phyloP scores from a whole-genome alignment of 2,888 invertebrate species.

The Tipula lateralis region DNA sequence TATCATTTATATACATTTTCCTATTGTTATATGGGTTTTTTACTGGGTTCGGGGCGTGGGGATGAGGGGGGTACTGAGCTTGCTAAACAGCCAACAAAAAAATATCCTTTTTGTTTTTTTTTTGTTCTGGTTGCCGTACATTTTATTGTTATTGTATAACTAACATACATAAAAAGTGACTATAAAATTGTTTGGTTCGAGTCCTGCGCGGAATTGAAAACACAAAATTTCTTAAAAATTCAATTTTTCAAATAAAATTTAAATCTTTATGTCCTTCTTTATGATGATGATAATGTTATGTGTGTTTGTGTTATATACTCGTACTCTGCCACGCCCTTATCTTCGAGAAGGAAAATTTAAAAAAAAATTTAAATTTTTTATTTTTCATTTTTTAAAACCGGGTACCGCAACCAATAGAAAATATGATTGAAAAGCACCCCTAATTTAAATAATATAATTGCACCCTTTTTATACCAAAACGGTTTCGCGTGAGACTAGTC shows the following conservation, averaged over 20 bases:
- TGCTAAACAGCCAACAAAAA: background rate
- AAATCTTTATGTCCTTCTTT: slow-evolving; percentile 11
- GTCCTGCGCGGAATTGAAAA: slow-evolving; percentile 19
- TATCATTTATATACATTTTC: slow-evolving; percentile 3
- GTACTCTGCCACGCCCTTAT: slow-evolving; percentile 12
- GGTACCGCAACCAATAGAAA: background rate
- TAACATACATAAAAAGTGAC: background rate
- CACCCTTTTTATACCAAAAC: background rate
- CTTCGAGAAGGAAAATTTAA: background rate
- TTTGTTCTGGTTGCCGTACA: background rate
- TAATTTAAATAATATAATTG: background rate
- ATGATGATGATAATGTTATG: background rate
- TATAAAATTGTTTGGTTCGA: background rate
- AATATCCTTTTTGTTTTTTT: background rate
- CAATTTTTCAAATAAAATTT: slow-evolving; percentile 24
- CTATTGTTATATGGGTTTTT: background rate
- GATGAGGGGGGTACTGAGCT: background rate
- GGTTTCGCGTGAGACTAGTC: background rate
- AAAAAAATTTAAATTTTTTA: background rate
- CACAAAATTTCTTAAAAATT: background rate
- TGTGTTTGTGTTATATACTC: background rate
- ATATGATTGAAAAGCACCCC: background rate
- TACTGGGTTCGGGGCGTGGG: background rate
- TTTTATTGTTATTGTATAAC: slow-evolving; percentile 11
- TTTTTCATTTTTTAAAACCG: background rate